These are phyloP conservation scores for Magallana angulata DNA, from an alignment of 1,140 invertebrate genomes.

Conservation along the genomic window DNA sequence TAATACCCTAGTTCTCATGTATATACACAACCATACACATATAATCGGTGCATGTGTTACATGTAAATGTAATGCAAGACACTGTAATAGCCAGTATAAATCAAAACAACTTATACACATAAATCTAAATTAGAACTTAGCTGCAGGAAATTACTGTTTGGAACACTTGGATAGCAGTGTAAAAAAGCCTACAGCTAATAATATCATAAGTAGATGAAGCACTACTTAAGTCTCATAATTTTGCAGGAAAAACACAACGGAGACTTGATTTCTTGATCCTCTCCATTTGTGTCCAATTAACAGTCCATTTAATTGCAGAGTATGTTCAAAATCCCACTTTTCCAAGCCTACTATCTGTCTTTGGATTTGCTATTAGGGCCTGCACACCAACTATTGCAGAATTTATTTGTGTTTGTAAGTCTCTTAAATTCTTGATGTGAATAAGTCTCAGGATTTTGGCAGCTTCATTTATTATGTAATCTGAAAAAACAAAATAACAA, in stretches of 20 bases:
- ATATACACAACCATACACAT: no score
- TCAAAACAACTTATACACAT: no score
- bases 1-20: no score
- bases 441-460: constrained; percentile 90
- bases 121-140: no score
- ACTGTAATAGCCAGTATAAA: no score
- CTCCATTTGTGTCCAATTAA: not conserved
- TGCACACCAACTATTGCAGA: constrained; percentile 95
- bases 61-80: no score
- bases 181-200: not conserved
- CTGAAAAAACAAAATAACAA: constrained; percentile 71
- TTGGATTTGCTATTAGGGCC: constrained; percentile 95
- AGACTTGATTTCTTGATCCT: not conserved
- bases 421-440: constrained; percentile 93
- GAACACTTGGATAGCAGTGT: no score
- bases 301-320: not conserved
- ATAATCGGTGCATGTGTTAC: no score
- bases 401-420: constrained; percentile 96
- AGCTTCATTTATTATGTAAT: constrained; percentile 88
- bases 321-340: constrained; percentile 87
- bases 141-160: no score
- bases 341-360: constrained; percentile 96
- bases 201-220: not conserved
- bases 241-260: not conserved
- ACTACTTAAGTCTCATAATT: not conserved